These are phyloP conservation scores for Heterotilapia buettikoferi DNA, from an alignment of 2,113 vertebrate species.

Conservation along the genomic window DNA sequence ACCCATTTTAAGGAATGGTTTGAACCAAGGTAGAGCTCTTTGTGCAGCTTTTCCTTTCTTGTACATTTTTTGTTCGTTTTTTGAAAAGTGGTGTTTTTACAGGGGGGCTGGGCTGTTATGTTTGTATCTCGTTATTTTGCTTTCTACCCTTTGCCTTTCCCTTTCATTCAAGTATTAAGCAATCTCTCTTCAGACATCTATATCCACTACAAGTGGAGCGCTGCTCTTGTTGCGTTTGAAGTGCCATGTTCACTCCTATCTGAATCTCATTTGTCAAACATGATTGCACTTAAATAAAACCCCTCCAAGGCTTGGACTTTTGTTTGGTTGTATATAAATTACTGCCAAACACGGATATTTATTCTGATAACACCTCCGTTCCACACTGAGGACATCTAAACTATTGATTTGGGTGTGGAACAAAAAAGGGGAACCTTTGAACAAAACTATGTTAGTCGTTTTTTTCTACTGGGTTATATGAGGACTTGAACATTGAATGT, in stretches of 20 bases:
- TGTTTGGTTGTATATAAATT: conserved; percentile 50
- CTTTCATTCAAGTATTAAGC: conserved; percentile 32
- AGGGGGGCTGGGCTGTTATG: neutral
- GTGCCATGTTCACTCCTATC: conserved; percentile 40
- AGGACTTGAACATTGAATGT: conserved; percentile 5
- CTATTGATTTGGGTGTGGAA: conserved; percentile 23
- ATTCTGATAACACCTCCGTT: conserved; percentile 13
- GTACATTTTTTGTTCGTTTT: neutral
- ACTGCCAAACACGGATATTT: conserved; percentile 10
- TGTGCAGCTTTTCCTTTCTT: neutral
- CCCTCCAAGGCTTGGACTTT: conserved; percentile 15
- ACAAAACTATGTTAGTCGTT: neutral
- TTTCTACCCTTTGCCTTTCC: neutral
- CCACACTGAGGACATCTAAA: neutral
- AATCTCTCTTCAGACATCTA: conserved; percentile 44
- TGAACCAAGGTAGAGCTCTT: neutral
- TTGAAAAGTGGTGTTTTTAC: neutral
- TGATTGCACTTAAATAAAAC: conserved; percentile 59
- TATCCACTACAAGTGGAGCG: conserved; percentile 18
- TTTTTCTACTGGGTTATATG: neutral
- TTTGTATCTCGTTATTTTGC: conserved; percentile 30
- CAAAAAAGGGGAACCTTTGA: neutral
- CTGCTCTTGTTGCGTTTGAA: conserved; percentile 25
- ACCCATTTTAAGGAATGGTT: neutral
- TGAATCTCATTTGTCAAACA: conserved; percentile 64